Evolutionary conservation across 2,888 invertebrate genomes (phyloP).

Genomic region (Lycocerus yunnanus): DNA sequence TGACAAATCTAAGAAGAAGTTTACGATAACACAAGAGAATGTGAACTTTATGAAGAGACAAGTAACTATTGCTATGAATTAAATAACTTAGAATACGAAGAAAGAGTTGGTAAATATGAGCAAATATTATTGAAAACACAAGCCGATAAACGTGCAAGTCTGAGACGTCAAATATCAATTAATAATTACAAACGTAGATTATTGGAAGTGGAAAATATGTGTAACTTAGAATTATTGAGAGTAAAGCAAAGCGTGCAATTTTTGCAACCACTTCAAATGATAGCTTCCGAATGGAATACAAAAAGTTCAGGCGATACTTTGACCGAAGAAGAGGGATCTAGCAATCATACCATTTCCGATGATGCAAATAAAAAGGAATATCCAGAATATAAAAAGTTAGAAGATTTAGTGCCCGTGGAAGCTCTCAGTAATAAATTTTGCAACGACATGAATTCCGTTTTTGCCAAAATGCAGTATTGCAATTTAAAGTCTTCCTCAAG

Average conservation of each 20-base stretch:
- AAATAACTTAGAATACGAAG: constrained; percentile 45
- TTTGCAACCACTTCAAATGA: constrained; percentile 51
- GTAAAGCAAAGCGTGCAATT: constrained; percentile 51
- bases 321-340: neutral
- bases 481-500: neutral
- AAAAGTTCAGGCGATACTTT: neutral
- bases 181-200: constrained; percentile 52
- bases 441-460: neutral
- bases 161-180: constrained; percentile 49
- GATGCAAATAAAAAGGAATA: neutral
- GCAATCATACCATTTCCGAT: neutral
- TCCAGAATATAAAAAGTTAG: neutral
- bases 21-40: constrained; percentile 22
- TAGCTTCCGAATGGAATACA: constrained; percentile 51
- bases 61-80: constrained; percentile 35
- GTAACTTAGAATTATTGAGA: constrained; percentile 52
- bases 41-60: neutral
- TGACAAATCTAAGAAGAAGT: too few relatives aligned
- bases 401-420: neutral
- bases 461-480: neutral
- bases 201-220: constrained; percentile 54
- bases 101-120: constrained; percentile 46
- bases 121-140: constrained; percentile 45
- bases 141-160: constrained; percentile 45
- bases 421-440: neutral